Conservation (phyloP, 2,888 invertebrate genomes). For the Parasteatoda lunata region DNA sequence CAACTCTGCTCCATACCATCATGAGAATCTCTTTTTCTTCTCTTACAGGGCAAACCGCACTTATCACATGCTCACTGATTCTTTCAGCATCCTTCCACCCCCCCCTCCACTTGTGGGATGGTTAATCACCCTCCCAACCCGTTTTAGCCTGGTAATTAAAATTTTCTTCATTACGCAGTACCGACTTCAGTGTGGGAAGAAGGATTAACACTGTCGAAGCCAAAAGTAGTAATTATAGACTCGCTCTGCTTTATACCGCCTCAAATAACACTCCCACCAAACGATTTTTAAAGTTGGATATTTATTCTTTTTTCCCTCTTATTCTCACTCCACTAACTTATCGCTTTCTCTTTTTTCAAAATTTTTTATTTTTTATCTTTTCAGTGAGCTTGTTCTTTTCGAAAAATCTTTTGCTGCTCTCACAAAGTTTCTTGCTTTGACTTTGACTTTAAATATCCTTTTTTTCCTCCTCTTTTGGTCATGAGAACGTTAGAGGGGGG, state of each 20-base stretch:
- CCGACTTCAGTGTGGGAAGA: not conserved
- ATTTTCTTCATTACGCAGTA: slow-evolving; percentile 52
- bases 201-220: slow-evolving; percentile 51
- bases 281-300: slow-evolving; percentile 19
- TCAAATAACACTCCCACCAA: slow-evolving; percentile 27
- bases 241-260: slow-evolving; percentile 22
- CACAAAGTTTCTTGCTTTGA: too few species aligned
- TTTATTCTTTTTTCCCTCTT: slow-evolving; percentile 6
- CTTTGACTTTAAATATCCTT: too few species aligned
- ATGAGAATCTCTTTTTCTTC: not conserved
- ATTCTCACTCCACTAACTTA: too few species aligned
- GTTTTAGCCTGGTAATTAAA: slow-evolving; percentile 49
- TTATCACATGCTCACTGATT: slow-evolving; percentile 59
- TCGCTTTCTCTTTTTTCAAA: too few species aligned
- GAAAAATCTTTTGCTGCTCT: too few species aligned
- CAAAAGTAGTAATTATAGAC: slow-evolving; percentile 48
- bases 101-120: slow-evolving; percentile 6
- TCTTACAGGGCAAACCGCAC: slow-evolving; percentile 55
- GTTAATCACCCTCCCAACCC: not conserved
- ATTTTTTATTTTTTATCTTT: too few species aligned
- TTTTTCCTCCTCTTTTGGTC: too few species aligned
- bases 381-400: too few species aligned
- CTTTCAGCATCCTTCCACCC: slow-evolving; percentile 1
- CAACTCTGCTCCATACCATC: not conserved
- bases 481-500: too few species aligned